These are phyloP conservation scores for Chironomus riparius DNA, from an alignment of 2,888 invertebrate species.

Conservation along the genomic window DNA sequence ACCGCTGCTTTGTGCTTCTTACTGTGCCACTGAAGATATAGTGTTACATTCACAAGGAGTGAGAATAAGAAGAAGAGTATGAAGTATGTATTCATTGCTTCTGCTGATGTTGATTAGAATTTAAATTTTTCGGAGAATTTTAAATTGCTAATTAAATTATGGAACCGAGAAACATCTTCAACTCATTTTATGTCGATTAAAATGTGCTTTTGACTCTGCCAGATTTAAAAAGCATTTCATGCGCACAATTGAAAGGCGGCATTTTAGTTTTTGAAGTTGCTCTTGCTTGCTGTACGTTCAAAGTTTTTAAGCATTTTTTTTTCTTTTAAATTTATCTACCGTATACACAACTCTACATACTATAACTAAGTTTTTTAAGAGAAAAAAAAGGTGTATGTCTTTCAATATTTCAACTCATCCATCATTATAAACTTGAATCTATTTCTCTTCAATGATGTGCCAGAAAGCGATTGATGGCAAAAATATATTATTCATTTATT, in stretches of 20 bases:
- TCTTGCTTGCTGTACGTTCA: not conserved
- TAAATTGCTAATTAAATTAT: too few species aligned
- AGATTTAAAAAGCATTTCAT: not conserved
- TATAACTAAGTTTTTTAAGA: not conserved
- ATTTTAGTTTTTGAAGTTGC: not conserved
- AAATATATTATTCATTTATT: slow-evolving; percentile 12
- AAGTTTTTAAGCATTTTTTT: too few species aligned
- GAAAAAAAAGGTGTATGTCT: slow-evolving; percentile 12
- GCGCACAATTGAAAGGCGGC: not conserved
- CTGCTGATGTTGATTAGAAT: too few species aligned
- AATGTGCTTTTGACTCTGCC: too few species aligned
- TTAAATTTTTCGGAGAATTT: too few species aligned
- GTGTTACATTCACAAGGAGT: not conserved
- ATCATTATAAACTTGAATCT: slow-evolving; percentile 22
- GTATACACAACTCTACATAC: not conserved
- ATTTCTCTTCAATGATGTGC: not conserved
- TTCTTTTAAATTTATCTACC: not conserved
- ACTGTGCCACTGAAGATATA: slow-evolving; percentile 12
- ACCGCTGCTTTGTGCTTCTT: not conserved
- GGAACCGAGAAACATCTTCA: too few species aligned
- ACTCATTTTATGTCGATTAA: too few species aligned
- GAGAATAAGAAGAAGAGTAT: too few species aligned
- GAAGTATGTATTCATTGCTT: too few species aligned
- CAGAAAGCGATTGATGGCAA: not conserved
- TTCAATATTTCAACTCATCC: slow-evolving; percentile 26